Conservation (phyloP, 1,140 invertebrate species). For the Lasioglossum albipes region DNA sequence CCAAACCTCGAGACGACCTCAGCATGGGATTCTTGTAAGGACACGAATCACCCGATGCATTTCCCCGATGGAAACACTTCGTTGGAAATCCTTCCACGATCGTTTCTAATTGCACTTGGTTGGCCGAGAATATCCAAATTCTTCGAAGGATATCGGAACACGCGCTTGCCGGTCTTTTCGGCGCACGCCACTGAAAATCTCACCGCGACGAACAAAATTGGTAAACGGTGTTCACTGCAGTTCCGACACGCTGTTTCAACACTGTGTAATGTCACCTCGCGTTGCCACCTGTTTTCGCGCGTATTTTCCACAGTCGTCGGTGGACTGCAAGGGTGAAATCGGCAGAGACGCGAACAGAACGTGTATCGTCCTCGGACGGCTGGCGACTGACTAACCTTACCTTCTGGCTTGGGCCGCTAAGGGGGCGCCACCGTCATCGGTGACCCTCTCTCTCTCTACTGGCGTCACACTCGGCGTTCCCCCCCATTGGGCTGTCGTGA, state of each 20-base stretch:
- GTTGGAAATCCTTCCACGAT: neutral
- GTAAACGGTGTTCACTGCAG: neutral
- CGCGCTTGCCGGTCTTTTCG: conserved; percentile 6
- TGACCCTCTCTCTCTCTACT: conserved; percentile 37
- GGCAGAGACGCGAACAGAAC: conserved; percentile 43
- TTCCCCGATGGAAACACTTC: neutral
- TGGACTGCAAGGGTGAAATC: conserved; percentile 15
- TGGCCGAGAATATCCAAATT: neutral
- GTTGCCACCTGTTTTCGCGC: conserved; percentile 47
- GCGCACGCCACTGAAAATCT: neutral
- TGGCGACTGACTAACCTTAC: conserved; percentile 73
- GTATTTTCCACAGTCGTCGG: conserved; percentile 8
- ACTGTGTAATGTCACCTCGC: conserved; percentile 7
- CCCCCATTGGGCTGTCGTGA: conserved; percentile 17
- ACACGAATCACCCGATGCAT: too few relatives aligned
- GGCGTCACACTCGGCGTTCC: conserved; percentile 43
- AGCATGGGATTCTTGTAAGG: neutral
- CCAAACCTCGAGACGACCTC: conserved; percentile 52
- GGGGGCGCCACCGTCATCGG: conserved; percentile 68
- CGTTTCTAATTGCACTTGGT: too few relatives aligned
- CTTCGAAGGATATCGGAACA: neutral
- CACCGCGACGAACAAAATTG: too few relatives aligned
- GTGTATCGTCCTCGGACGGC: conserved; percentile 68
- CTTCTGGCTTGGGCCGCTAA: conserved; percentile 64
- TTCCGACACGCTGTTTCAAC: neutral